phyloP scores from a whole-genome alignment of 2,888 invertebrate genomes.

The Orthonevra nobilis region DNA sequence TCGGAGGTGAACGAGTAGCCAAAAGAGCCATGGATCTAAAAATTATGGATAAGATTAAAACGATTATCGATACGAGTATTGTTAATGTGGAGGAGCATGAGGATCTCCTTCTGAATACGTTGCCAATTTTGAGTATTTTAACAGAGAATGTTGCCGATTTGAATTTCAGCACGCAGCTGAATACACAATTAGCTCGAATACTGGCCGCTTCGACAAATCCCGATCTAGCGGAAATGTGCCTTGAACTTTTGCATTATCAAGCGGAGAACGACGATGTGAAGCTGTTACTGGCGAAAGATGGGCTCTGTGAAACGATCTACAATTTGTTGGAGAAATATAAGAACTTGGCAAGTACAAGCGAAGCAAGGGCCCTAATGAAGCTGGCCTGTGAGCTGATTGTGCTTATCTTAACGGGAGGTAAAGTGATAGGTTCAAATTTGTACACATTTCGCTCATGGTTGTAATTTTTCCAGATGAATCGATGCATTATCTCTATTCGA shows the following conservation, averaged over 20 bases:
- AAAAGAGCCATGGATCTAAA: constrained; percentile 83
- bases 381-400: constrained; percentile 93
- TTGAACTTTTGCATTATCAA: constrained; percentile 88
- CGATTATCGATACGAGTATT: constrained; percentile 80
- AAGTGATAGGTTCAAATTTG: neutral
- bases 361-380: constrained; percentile 86
- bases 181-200: constrained; percentile 84
- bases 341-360: constrained; percentile 84
- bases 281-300: constrained; percentile 87
- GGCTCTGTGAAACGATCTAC: constrained; percentile 88
- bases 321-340: constrained; percentile 87
- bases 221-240: constrained; percentile 87
- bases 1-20: constrained; percentile 86
- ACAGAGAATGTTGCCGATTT: constrained; percentile 84
- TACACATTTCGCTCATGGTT: neutral
- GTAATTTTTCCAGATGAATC: constrained; percentile 86
- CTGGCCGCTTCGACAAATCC: constrained; percentile 83
- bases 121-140: constrained; percentile 84
- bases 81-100: constrained; percentile 82
- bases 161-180: constrained; percentile 82
- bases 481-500: constrained; percentile 90
- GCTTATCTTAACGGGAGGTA: constrained; percentile 91
- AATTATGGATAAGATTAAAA: constrained; percentile 81
- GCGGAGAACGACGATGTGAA: constrained; percentile 91
- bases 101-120: constrained; percentile 82